Evolutionary conservation across 2,888 invertebrate species (phyloP).

Genomic region (Philonicus albiceps): DNA sequence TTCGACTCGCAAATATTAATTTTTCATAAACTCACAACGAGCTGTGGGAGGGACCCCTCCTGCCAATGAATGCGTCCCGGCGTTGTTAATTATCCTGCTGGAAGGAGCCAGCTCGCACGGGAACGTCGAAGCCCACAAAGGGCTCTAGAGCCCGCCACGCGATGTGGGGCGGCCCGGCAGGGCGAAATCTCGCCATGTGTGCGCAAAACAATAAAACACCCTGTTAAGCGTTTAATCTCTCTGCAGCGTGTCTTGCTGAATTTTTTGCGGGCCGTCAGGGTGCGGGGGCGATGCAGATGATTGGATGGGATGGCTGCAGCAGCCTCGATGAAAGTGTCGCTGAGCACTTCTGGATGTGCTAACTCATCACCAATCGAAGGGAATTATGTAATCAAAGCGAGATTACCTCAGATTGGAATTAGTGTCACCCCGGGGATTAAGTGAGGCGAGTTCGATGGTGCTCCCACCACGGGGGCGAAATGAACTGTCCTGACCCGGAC

Average conservation of each 20-base stretch:
- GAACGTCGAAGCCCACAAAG: conserved; percentile 16
- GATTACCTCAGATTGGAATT: conserved; percentile 41
- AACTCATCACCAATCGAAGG: conserved; percentile 43
- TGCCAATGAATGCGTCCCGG: conserved; percentile 7
- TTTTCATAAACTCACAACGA: conserved; percentile 43
- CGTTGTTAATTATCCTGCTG: conserved; percentile 36
- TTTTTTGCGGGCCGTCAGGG: background rate
- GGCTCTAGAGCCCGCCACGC: background rate
- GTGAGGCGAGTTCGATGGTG: background rate
- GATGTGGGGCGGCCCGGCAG: background rate
- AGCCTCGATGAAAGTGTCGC: conserved; percentile 27
- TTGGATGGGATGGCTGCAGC: background rate
- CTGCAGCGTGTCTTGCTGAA: conserved; percentile 39
- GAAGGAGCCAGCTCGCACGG: background rate
- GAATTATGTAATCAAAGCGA: conserved; percentile 48
- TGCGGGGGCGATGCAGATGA: background rate
- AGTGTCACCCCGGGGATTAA: conserved; percentile 32
- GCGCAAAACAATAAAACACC: conserved; percentile 48
- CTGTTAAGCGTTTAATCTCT: conserved; percentile 49
- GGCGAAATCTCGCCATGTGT: conserved; percentile 48
- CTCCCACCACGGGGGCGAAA: background rate
- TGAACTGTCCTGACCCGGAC: background rate
- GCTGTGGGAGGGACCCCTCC: background rate
- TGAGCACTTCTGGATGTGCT: conserved; percentile 24
- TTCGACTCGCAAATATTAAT: conserved; percentile 45